Conservation (phyloP, 1,140 invertebrate genomes). For the Cataglyphis hispanica region DNA sequence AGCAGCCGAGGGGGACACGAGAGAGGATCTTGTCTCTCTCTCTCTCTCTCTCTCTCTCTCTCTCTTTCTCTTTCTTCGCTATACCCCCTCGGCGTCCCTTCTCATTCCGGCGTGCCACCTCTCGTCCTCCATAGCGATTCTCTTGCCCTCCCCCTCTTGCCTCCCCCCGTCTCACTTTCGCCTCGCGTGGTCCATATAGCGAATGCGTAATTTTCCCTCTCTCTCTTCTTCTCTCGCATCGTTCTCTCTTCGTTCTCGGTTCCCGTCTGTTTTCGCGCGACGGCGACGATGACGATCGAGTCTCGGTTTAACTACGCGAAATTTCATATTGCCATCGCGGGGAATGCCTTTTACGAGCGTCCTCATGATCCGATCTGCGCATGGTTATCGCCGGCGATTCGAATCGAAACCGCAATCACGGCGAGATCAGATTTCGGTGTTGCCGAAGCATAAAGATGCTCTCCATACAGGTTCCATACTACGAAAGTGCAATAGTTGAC, state of each 20-base stretch:
- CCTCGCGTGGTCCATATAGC: constrained; percentile 57
- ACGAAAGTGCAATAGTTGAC: constrained; percentile 4
- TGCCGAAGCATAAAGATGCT: not conserved
- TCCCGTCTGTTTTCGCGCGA: constrained; percentile 29
- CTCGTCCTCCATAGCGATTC: constrained; percentile 59
- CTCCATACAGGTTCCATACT: not conserved
- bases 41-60: not conserved
- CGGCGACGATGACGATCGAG: constrained; percentile 18
- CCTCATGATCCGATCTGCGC: constrained; percentile 11
- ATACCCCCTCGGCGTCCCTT: constrained; percentile 16
- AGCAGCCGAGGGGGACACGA: constrained; percentile 62
- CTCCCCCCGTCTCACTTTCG: constrained; percentile 56
- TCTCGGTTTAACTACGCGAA: constrained; percentile 36
- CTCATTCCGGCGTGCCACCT: constrained; percentile 16
- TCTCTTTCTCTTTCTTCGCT: constrained; percentile 7
- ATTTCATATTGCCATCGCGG: constrained; percentile 26
- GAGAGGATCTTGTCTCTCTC: constrained; percentile 68
- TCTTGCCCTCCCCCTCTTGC: not conserved
- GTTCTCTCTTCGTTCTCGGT: constrained; percentile 44
- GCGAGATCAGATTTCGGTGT: constrained; percentile 39
- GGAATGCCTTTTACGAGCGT: constrained; percentile 33
- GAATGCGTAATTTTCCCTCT: constrained; percentile 41
- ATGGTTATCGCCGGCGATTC: constrained; percentile 26
- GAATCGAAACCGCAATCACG: constrained; percentile 15
- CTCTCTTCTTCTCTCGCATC: constrained; percentile 13